These are phyloP conservation scores for Torymus auratus DNA, from an alignment of 2,888 invertebrate species.

Conservation along the genomic window DNA sequence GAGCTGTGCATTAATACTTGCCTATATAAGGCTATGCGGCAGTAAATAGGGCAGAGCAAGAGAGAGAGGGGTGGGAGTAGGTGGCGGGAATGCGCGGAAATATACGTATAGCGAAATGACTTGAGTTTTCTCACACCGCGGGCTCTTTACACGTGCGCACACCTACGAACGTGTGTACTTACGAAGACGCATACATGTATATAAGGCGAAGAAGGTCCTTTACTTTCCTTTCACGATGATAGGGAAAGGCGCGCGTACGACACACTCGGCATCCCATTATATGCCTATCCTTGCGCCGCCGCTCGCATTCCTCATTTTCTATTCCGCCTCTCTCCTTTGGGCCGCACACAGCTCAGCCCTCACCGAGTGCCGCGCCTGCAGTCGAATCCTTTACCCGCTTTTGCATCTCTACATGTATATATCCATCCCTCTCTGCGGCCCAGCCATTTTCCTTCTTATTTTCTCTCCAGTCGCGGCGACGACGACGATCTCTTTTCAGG, in stretches of 20 bases:
- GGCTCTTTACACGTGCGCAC: background rate
- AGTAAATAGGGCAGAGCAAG: conserved; percentile 16
- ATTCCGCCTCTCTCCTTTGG: conserved; percentile 34
- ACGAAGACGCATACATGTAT: background rate
- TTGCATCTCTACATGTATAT: background rate
- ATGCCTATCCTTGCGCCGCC: background rate
- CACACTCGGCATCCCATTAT: conserved; percentile 49
- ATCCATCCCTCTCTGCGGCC: background rate
- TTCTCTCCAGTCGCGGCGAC: background rate
- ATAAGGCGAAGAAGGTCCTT: conserved; percentile 7
- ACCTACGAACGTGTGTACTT: background rate
- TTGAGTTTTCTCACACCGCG: conserved; percentile 6
- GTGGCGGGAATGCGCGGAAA: background rate
- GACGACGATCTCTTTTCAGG: conserved; percentile 1
- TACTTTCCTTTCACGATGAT: conserved; percentile 20
- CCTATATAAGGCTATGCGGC: background rate
- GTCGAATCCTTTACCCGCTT: conserved; percentile 19
- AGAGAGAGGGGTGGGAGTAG: background rate
- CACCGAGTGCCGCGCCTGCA: conserved; percentile 4
- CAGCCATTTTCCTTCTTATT: conserved; percentile 19
- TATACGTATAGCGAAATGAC: conserved; percentile 16
- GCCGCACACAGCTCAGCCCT: background rate
- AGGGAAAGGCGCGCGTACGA: conserved; percentile 26
- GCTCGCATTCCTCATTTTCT: conserved; percentile 35
- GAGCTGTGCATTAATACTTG: conserved; percentile 20